Percentiles rank a stretch among this genome's conserved stretches.
Evolutionary conservation across 2,888 invertebrate genomes (phyloP).

Genomic region (Caenorhabditis sp.): DNA sequence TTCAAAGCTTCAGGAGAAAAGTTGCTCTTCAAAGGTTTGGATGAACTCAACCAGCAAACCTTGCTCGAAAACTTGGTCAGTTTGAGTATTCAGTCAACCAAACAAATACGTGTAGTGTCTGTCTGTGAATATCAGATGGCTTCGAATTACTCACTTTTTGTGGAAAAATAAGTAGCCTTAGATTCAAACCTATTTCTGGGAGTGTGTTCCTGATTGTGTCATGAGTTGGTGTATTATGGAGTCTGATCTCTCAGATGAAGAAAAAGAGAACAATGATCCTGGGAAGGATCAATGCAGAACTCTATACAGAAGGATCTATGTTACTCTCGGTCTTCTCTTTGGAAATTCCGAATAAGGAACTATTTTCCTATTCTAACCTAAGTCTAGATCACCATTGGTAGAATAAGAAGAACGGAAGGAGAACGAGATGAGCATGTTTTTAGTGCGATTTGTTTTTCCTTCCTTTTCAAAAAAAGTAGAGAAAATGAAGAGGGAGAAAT

Average conservation of each 20-base stretch:
- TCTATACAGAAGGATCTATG: background rate
- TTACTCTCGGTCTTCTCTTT: background rate
- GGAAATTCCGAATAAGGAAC: slow-evolving; percentile 49
- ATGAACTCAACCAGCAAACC: too few relatives aligned
- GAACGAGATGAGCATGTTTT: slow-evolving; percentile 36
- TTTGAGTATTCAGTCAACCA: background rate
- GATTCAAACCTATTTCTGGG: too few relatives aligned
- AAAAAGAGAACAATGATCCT: too few relatives aligned
- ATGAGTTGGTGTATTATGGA: too few relatives aligned
- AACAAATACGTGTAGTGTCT: background rate
- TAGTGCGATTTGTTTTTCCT: slow-evolving; percentile 35
- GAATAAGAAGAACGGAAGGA: slow-evolving; percentile 8
- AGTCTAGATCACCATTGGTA: slow-evolving; percentile 44
- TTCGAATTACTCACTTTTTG: background rate
- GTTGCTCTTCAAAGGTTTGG: too few relatives aligned
- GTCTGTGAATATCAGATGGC: slow-evolving; percentile 7
- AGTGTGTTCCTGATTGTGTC: too few relatives aligned
- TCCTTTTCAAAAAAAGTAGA: background rate
- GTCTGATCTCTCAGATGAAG: too few relatives aligned
- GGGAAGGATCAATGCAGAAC: too few relatives aligned
- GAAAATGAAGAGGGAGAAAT: background rate
- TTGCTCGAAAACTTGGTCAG: background rate
- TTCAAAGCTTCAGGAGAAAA: too few relatives aligned
- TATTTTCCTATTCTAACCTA: slow-evolving; percentile 17
- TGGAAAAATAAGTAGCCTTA: background rate